Base-by-base conservation (phyloP, 2,797 vertebrate genomes). In the Neosilurus mollespiculum region DNA sequence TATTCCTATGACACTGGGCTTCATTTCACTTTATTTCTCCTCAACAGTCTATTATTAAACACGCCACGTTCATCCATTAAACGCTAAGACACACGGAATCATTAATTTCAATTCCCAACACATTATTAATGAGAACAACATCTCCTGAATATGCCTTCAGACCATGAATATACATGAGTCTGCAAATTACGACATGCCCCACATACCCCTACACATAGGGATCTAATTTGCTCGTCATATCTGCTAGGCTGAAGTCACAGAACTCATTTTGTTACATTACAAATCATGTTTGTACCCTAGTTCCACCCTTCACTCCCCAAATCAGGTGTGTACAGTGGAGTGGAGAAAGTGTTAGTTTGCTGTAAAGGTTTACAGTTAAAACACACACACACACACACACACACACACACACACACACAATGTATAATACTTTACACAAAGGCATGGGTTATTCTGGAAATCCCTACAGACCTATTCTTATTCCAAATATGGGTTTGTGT, bases 401-500 rank as follows among this genome's bases (percentile, higher is more conserved):
- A 64, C 1, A 30, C 62, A 59, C 80, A 64, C 58, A 51, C 76
- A 71, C 64, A 76, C 66, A 51, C 51, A 65, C 0, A 11, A 37
- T 76, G 64, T 69, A 66, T 82, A 8, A 43, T 69, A 49, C 37
- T 71, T 26, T 54, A 61, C 24, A 71, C 67, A 73, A 34, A 82
- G 71, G 71, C 24, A 59, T 81, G 51, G 30, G 80, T 59, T 71
- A 58, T 84, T 65, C 81, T 61, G 12, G 62, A 20, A 24, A 62
- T 67, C 72, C 80, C 82, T 76, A 77, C 78, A 73, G 49, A 79
- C 73, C 83, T 61, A 37, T 22, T 80, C 61, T 85, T 66, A 72
- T 82, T 85, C 85, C 83, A 84, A 80, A 87, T 83, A 83, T 80
- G 65, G 37, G 62, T 78, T 34, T 71, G 49, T 84, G 24, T 59